Conservation (phyloP, 2,888 invertebrate genomes). For the Spodoptera picta region DNA sequence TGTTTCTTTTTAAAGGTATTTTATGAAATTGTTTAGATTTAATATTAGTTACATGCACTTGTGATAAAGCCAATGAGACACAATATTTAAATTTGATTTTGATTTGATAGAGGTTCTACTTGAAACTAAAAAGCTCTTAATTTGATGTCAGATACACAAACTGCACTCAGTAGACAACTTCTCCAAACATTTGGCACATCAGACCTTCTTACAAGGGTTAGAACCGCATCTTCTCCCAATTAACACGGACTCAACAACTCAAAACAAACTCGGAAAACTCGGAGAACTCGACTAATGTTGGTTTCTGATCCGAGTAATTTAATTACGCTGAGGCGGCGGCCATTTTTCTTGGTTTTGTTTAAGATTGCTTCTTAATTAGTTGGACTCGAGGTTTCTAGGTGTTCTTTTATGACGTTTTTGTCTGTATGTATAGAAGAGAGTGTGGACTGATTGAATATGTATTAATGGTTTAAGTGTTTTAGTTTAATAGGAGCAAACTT, state of each 20-base stretch:
- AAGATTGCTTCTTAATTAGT: slow-evolving; percentile 41
- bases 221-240: slow-evolving; percentile 21
- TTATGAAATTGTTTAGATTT: no score
- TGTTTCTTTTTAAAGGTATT: no score
- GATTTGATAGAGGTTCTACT: no score
- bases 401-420: background rate
- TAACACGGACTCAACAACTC: slow-evolving; percentile 26
- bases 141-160: no score
- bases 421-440: background rate
- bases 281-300: slow-evolving; percentile 20
- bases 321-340: slow-evolving; percentile 24
- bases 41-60: no score
- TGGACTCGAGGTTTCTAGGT: slow-evolving; percentile 9
- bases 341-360: slow-evolving; percentile 40
- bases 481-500: no score
- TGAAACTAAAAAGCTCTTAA: no score
- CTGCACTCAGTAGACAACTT: slow-evolving; percentile 7
- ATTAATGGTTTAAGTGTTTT: no score
- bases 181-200: slow-evolving; percentile 7
- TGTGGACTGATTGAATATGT: background rate
- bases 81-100: no score
- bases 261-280: slow-evolving; percentile 20
- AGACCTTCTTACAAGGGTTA: slow-evolving; percentile 27
- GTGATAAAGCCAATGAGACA: no score
- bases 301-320: slow-evolving; percentile 48